These are phyloP conservation scores for Drosophila percnosoma DNA, from an alignment of 2,888 invertebrate species.

Conservation along the genomic window DNA sequence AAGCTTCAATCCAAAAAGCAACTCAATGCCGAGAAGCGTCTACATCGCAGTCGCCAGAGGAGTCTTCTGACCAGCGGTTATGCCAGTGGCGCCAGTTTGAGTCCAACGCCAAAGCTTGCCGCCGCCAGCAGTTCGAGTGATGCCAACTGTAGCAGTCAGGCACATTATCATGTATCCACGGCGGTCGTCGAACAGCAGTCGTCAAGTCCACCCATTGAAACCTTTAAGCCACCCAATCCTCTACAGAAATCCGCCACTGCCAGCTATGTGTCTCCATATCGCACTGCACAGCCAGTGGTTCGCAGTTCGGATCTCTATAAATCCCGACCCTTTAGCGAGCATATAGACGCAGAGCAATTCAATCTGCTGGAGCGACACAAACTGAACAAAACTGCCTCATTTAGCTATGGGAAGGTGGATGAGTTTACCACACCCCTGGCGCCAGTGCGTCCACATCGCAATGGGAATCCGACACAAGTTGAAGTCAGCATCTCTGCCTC, in stretches of 20 bases:
- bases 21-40: slow-evolving; percentile 87
- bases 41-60: slow-evolving; percentile 87
- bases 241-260: slow-evolving; percentile 73
- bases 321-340: slow-evolving; percentile 83
- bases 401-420: slow-evolving; percentile 68
- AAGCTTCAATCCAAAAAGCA: slow-evolving; percentile 90
- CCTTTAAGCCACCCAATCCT: slow-evolving; percentile 63
- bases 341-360: slow-evolving; percentile 74
- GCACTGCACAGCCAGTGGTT: slow-evolving; percentile 58
- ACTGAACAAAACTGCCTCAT: slow-evolving; percentile 84
- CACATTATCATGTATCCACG: slow-evolving; percentile 82
- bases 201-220: slow-evolving; percentile 38
- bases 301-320: slow-evolving; percentile 66
- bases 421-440: slow-evolving; percentile 50
- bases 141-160: slow-evolving; percentile 82
- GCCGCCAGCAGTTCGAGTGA: slow-evolving; percentile 77
- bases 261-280: slow-evolving; percentile 78
- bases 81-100: slow-evolving; percentile 81
- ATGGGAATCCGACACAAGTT: slow-evolving; percentile 13
- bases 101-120: slow-evolving; percentile 83
- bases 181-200: slow-evolving; percentile 61
- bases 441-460: slow-evolving; percentile 50
- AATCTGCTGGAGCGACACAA: slow-evolving; percentile 75
- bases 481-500: slow-evolving; percentile 65
- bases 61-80: slow-evolving; percentile 82